Conservation (phyloP, 2,113 vertebrate species). For the Gnathonemus echidnorhynchus region DNA sequence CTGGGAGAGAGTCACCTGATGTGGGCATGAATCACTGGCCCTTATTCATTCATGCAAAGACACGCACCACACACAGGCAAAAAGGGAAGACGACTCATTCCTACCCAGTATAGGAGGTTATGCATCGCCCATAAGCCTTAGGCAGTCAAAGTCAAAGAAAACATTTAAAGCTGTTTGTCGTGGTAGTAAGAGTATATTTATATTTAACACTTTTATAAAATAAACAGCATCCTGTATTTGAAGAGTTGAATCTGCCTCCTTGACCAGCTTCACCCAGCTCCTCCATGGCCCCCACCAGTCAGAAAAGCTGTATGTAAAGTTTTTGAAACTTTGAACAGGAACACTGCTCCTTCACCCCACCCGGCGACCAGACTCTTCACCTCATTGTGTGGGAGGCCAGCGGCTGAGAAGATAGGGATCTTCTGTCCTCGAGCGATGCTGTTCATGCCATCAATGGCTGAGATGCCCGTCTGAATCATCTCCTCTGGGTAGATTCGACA, state of each 20-base stretch:
- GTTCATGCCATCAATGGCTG: conserved; percentile 74
- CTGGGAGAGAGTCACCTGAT: background rate
- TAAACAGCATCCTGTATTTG: background rate
- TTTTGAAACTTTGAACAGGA: background rate
- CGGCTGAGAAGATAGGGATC: conserved; percentile 73
- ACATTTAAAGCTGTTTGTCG: background rate
- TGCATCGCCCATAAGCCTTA: background rate
- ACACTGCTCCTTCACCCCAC: background rate
- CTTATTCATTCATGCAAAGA: background rate
- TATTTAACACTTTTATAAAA: background rate
- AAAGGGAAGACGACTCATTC: background rate
- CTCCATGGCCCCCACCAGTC: background rate
- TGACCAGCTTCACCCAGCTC: background rate
- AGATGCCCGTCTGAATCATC: conserved; percentile 75
- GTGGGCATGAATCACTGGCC: background rate
- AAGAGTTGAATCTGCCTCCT: background rate
- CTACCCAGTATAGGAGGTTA: background rate
- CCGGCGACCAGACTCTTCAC: conserved; percentile 35
- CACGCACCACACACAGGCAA: background rate
- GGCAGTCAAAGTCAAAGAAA: background rate
- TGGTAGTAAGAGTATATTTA: background rate
- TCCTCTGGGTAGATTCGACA: conserved; percentile 74
- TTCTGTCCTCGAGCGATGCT: conserved; percentile 74
- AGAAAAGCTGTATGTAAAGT: background rate
- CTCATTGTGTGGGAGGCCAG: conserved; percentile 73